Conservation (phyloP, 2,888 invertebrate genomes). For the Schrankia costaestrigalis region DNA sequence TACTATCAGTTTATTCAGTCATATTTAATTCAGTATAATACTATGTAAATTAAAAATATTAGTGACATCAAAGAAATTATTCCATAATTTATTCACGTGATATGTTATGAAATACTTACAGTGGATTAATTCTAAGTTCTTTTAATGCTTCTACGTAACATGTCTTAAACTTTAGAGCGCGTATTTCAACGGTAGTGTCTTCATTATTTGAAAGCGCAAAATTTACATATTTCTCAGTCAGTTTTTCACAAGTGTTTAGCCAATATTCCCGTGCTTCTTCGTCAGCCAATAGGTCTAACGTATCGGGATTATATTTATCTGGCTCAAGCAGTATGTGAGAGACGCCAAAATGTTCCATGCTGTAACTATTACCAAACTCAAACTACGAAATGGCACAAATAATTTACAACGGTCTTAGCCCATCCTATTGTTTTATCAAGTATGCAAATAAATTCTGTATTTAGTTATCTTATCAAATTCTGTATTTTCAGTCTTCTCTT, state of each 20-base stretch:
- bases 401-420: slow-evolving; percentile 51
- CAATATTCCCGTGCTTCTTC: slow-evolving; percentile 94
- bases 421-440: slow-evolving; percentile 62
- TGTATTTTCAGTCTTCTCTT: slow-evolving; percentile 5
- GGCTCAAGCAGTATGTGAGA: slow-evolving; percentile 86
- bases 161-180: slow-evolving; percentile 90
- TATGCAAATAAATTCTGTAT: slow-evolving; percentile 60
- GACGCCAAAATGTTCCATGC: slow-evolving; percentile 72
- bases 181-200: slow-evolving; percentile 86
- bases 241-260: slow-evolving; percentile 93
- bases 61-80: no score
- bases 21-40: no score
- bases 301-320: slow-evolving; percentile 92
- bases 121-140: slow-evolving; percentile 87
- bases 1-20: no score
- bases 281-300: slow-evolving; percentile 93
- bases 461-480: slow-evolving; percentile 31
- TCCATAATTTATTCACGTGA: no score
- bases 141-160: slow-evolving; percentile 90
- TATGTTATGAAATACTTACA: slow-evolving; percentile 78
- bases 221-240: slow-evolving; percentile 90
- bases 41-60: no score
- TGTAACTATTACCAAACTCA: slow-evolving; percentile 34
- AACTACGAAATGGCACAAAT: slow-evolving; percentile 25
- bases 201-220: slow-evolving; percentile 90